phyloP scores from a whole-genome alignment of 37 sponge, comb jelly and placozoan genomes.

The Axinella damicornis region DNA sequence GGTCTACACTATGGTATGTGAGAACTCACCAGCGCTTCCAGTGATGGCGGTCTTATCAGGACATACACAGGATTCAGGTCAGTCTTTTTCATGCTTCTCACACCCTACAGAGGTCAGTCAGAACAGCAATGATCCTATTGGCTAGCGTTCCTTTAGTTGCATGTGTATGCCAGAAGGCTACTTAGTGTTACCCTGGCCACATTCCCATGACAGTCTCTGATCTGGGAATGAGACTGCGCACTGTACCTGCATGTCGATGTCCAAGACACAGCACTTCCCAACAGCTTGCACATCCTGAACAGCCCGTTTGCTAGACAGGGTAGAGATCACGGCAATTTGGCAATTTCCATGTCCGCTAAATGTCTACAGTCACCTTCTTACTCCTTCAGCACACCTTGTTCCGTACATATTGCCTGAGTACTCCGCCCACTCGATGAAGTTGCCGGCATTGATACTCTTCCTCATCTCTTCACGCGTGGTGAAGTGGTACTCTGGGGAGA shows the following conservation, averaged over 20 bases:
- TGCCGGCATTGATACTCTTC: conserved; percentile 65
- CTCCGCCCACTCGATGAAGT: conserved; percentile 96
- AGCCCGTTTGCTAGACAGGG: conserved; percentile 67
- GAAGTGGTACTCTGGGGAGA: conserved; percentile 85
- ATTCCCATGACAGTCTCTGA: neutral
- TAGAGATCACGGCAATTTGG: too few species aligned
- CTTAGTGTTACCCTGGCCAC: neutral
- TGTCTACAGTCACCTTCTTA: too few species aligned
- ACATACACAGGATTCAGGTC: conserved; percentile 86
- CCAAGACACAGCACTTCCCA: conserved; percentile 89
- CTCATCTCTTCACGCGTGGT: conserved; percentile 77
- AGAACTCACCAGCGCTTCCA: conserved; percentile 78
- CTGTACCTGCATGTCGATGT: conserved; percentile 94
- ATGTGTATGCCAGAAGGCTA: neutral
- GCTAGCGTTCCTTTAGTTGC: too few species aligned
- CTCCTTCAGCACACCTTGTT: conserved; percentile 75
- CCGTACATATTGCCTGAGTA: conserved; percentile 97
- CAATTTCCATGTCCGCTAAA: too few species aligned
- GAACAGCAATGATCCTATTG: too few species aligned
- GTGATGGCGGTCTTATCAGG: conserved; percentile 90
- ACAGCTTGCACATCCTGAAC: conserved; percentile 64
- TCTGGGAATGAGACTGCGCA: neutral
- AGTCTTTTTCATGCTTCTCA: conserved; percentile 83
- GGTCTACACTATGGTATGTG: too few species aligned
- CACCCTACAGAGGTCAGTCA: too few species aligned